phyloP scores from a whole-genome alignment of 2,797 vertebrate species.

The Diplodus sargus region DNA sequence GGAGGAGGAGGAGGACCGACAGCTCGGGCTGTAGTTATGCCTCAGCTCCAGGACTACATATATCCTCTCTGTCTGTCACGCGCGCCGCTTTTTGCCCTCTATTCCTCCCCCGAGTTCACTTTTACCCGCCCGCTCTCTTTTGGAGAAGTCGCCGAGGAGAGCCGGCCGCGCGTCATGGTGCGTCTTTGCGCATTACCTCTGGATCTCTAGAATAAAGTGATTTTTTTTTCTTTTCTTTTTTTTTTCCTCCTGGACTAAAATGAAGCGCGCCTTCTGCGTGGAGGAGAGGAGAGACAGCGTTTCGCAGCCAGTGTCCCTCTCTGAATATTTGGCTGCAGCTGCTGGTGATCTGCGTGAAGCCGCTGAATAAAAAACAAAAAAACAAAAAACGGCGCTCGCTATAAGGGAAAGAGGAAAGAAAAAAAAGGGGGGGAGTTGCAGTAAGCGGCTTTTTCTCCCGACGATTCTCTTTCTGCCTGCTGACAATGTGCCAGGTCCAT shows the following conservation, averaged over 20 bases:
- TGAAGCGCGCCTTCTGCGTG: conserved; percentile 45
- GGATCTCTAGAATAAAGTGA: conserved; percentile 53
- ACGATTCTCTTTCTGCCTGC: conserved; percentile 43
- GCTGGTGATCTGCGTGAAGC: conserved; percentile 67
- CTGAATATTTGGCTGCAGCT: conserved; percentile 71
- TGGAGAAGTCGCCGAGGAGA: conserved; percentile 27
- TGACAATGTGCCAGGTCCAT: conserved; percentile 72
- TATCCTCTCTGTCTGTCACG: conserved; percentile 25
- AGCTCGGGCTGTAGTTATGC: conserved; percentile 61
- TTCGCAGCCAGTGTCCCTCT: conserved; percentile 54
- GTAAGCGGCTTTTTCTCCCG: conserved; percentile 59
- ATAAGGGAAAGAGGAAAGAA: conserved; percentile 6
- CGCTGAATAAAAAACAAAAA: conserved; percentile 58
- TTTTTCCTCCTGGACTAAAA: conserved; percentile 52
- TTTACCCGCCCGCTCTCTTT: not conserved
- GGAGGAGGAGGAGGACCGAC: conserved; percentile 55
- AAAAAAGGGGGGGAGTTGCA: conserved; percentile 45
- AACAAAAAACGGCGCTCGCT: conserved; percentile 58
- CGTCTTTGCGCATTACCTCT: conserved; percentile 64
- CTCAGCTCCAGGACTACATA: conserved; percentile 62
- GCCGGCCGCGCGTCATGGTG: conserved; percentile 47
- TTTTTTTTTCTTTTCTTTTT: not conserved
- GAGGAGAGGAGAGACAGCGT: conserved; percentile 54
- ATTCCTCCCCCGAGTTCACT: conserved; percentile 14
- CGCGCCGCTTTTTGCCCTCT: not conserved